These are phyloP conservation scores for Parnassius orleans DNA, from an alignment of 2,888 invertebrate species.

Conservation along the genomic window DNA sequence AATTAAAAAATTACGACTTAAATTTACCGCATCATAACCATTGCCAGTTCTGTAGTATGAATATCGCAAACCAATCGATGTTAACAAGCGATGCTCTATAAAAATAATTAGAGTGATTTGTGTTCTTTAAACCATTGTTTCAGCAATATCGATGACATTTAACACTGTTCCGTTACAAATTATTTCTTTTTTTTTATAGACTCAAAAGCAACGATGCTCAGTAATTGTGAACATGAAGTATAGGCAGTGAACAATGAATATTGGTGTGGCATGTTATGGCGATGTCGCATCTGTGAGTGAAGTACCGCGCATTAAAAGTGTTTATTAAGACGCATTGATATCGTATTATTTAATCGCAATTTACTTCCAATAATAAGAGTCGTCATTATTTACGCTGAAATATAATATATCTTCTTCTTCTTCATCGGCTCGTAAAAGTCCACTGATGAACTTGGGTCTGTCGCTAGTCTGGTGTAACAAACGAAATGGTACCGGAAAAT, in stretches of 20 bases:
- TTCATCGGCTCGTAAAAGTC: too few species aligned
- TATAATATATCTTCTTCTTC: too few species aligned
- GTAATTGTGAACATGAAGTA: constrained; percentile 8
- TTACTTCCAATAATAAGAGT: neutral
- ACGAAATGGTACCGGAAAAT: too few species aligned
- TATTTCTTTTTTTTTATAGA: neutral
- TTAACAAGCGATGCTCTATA: neutral
- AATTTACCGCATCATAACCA: constrained; percentile 30
- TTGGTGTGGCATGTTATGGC: neutral
- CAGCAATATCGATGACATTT: constrained; percentile 2
- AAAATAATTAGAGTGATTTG: neutral
- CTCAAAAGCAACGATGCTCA: neutral
- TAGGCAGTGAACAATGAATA: neutral
- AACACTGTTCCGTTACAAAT: constrained; percentile 1
- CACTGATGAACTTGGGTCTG: too few species aligned
- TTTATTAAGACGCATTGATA: neutral
- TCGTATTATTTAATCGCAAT: neutral
- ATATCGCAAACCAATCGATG: neutral
- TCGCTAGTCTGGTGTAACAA: too few species aligned
- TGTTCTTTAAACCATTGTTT: neutral
- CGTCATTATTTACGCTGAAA: neutral
- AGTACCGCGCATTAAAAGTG: neutral
- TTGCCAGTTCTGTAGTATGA: constrained; percentile 18
- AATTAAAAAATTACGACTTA: constrained; percentile 1
- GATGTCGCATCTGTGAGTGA: neutral